Percentiles rank a stretch among this genome's conserved stretches.
Conservation (phyloP, 1,140 invertebrate species). For the Cydia pomonella region DNA sequence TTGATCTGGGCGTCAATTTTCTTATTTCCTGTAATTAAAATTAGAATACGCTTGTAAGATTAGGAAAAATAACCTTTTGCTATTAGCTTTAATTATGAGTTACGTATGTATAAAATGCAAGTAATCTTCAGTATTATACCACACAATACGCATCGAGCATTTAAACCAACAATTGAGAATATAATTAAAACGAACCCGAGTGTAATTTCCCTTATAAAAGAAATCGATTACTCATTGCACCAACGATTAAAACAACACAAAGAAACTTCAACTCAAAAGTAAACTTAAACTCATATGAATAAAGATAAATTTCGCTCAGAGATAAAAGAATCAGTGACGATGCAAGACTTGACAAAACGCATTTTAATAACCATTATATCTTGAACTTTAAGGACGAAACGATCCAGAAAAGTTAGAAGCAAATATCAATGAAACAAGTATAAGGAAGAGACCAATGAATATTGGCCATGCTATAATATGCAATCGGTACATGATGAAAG, state of each 20-base stretch:
- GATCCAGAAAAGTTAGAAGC: neutral
- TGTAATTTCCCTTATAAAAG: slow-evolving; percentile 24
- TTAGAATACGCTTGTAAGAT: no score
- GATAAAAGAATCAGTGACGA: slow-evolving; percentile 11
- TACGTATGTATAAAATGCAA: neutral
- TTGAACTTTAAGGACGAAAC: neutral
- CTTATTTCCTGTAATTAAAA: no score
- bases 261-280: neutral
- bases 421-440: neutral
- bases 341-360: neutral
- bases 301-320: neutral
- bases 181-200: slow-evolving; percentile 18
- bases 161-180: neutral
- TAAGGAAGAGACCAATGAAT: neutral
- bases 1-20: no score
- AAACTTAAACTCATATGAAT: neutral
- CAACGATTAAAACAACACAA: slow-evolving; percentile 1
- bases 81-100: neutral
- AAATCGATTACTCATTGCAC: slow-evolving; percentile 25
- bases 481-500: neutral
- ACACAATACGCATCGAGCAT: neutral
- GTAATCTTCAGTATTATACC: slow-evolving; percentile 3
- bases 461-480: neutral
- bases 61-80: neutral
- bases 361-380: neutral